Conservation (phyloP, 92 coral and sea anemone genomes). For the Heteractis magnifica region DNA sequence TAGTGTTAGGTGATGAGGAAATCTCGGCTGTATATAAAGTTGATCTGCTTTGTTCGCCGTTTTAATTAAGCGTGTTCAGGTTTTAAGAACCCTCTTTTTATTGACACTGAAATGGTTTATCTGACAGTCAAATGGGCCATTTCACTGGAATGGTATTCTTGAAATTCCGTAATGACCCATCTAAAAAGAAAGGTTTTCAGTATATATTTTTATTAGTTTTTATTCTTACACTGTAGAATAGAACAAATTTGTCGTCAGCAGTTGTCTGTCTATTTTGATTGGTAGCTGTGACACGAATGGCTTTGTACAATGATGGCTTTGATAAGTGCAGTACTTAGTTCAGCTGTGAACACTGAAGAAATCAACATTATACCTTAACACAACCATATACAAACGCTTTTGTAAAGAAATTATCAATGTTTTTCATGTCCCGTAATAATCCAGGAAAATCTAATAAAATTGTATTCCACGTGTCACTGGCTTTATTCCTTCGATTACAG, state of each 20-base stretch:
- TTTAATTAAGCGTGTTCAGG: no score
- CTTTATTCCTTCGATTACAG: neutral
- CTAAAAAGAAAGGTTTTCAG: neutral
- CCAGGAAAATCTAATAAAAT: neutral
- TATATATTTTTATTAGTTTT: no score
- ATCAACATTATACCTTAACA: neutral
- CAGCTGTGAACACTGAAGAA: neutral
- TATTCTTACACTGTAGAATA: neutral
- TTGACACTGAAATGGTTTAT: neutral
- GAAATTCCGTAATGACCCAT: neutral
- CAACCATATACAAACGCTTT: neutral
- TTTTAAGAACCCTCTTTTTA: neutral
- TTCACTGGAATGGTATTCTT: neutral
- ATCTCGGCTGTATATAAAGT: neutral
- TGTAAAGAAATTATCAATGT: neutral
- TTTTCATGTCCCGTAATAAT: neutral
- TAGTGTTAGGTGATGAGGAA: neutral
- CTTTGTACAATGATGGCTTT: no score
- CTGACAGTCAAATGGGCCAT: neutral
- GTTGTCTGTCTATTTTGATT: neutral
- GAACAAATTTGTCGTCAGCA: neutral
- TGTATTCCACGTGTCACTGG: neutral
- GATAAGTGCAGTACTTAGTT: no score
- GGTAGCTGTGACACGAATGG: no score
- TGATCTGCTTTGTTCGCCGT: neutral